Evolutionary conservation across 2,797 vertebrate species (phyloP).

Genomic region (Avahi laniger): DNA sequence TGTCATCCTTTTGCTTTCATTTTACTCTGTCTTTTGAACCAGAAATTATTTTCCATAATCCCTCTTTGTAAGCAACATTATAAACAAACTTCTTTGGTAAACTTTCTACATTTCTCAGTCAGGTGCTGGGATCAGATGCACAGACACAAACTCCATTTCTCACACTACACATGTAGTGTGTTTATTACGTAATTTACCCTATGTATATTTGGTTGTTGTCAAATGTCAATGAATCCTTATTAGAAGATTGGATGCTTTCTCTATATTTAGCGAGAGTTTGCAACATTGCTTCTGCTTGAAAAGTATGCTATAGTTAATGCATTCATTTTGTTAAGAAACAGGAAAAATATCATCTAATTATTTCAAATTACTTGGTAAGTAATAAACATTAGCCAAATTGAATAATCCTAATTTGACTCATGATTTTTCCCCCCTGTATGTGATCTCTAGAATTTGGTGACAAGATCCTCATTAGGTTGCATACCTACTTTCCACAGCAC

Average conservation of each 20-base stretch:
- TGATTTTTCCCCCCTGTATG: not conserved
- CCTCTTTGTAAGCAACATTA: not conserved
- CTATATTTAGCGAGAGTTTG: not conserved
- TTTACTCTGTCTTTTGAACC: not conserved
- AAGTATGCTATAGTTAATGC: not conserved
- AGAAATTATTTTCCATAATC: not conserved
- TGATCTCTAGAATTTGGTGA: not conserved
- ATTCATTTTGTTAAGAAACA: not conserved
- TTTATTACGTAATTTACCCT: not conserved
- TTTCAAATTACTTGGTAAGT: not conserved
- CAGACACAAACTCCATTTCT: not conserved
- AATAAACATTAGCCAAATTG: not conserved
- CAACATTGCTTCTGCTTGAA: not conserved
- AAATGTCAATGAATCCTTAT: not conserved
- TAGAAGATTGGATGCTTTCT: not conserved
- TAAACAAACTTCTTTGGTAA: not conserved
- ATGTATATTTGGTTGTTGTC: not conserved
- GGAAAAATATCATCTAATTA: not conserved
- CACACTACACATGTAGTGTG: not conserved
- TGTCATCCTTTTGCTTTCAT: not conserved
- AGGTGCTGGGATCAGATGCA: conserved; percentile 1
- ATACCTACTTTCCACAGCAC: not conserved
- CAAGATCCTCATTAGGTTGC: not conserved
- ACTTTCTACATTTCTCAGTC: not conserved
- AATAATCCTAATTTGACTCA: not conserved